These are phyloP conservation scores for Hoplostethus atlanticus DNA, from an alignment of 2,797 vertebrate genomes.

Conservation along the genomic window DNA sequence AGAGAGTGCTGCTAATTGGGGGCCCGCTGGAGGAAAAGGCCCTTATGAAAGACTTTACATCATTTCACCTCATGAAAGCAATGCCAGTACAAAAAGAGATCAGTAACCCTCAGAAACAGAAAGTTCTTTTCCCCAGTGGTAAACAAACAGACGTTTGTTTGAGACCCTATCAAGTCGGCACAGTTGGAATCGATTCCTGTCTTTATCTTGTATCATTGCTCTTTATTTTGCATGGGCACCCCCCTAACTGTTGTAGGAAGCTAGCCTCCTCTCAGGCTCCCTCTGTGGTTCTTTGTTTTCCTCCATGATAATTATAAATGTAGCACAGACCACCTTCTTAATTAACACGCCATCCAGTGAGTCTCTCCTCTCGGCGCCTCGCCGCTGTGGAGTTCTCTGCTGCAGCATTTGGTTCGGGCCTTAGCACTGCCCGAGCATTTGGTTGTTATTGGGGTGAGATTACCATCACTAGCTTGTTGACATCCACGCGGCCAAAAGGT, in stretches of 20 bases:
- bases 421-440: slow-evolving; percentile 42
- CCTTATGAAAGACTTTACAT: slow-evolving; percentile 71
- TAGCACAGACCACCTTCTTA: slow-evolving; percentile 28
- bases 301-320: slow-evolving; percentile 14
- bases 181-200: not conserved
- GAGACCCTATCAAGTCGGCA: not conserved
- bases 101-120: slow-evolving; percentile 33
- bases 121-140: slow-evolving; percentile 5
- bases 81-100: slow-evolving; percentile 48
- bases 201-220: not conserved
- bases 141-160: slow-evolving; percentile 22
- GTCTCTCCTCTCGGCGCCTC: slow-evolving; percentile 13
- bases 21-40: slow-evolving; percentile 47
- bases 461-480: slow-evolving; percentile 19
- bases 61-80: slow-evolving; percentile 48
- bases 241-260: not conserved
- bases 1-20: slow-evolving; percentile 75
- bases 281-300: not conserved
- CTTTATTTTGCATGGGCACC: not conserved
- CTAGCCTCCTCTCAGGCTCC: not conserved
- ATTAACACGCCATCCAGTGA: slow-evolving; percentile 31
- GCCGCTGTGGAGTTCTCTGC: slow-evolving; percentile 11
- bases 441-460: slow-evolving; percentile 38
- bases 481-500: slow-evolving; percentile 56
- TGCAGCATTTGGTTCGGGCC: slow-evolving; percentile 61